phyloP scores from a whole-genome alignment of 2,113 vertebrate genomes.

The Prietella phreatophila region DNA sequence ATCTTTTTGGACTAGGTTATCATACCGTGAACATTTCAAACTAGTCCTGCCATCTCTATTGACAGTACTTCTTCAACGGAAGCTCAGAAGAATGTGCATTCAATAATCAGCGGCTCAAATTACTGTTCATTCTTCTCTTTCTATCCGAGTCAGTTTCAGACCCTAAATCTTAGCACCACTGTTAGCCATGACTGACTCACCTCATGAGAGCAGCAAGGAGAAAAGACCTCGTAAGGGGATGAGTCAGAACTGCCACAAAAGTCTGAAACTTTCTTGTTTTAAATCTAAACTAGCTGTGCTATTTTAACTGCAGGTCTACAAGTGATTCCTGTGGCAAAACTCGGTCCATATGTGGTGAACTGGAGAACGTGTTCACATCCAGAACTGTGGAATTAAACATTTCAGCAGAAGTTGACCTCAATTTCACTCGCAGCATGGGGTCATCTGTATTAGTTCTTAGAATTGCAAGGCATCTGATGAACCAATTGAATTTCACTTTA shows the following conservation, averaged over 20 bases:
- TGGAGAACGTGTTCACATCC: not conserved
- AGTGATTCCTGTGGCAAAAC: not conserved
- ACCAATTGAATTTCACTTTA: not conserved
- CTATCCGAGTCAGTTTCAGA: not conserved
- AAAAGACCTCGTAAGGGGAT: not conserved
- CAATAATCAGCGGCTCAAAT: not conserved
- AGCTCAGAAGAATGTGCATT: not conserved
- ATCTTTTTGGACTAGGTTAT: not conserved
- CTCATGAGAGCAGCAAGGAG: conserved; percentile 14
- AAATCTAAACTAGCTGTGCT: too few relatives aligned
- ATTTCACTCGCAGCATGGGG: not conserved
- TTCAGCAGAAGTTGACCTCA: not conserved
- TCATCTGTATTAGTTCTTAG: not conserved
- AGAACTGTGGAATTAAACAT: not conserved
- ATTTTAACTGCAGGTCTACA: not conserved
- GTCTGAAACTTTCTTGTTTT: not conserved
- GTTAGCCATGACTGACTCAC: not conserved
- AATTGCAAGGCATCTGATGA: not conserved
- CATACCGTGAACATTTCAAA: not conserved
- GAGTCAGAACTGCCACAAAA: not conserved
- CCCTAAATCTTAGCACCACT: not conserved
- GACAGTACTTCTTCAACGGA: not conserved
- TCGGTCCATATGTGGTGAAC: too few relatives aligned
- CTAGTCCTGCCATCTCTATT: not conserved
- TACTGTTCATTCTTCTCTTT: not conserved